phyloP scores from a whole-genome alignment of 2,888 invertebrate genomes.

The Nymphalis urticae region DNA sequence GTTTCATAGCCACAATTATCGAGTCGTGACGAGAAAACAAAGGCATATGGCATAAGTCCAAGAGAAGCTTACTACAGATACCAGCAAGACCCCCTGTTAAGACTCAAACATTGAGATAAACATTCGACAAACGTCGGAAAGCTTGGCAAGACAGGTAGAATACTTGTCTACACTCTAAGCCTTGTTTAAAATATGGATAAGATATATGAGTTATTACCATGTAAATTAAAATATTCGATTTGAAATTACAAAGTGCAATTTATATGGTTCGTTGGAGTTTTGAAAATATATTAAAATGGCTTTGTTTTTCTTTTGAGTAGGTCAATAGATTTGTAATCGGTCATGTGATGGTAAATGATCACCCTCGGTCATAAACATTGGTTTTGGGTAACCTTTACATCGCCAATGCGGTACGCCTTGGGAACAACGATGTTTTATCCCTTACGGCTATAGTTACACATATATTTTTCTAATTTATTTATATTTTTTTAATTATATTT shows the following conservation, averaged over 20 bases:
- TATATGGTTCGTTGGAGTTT: background rate
- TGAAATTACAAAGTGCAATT: background rate
- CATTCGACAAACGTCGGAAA: slow-evolving; percentile 1
- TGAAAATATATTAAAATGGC: too few species aligned
- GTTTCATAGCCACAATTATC: slow-evolving; percentile 14
- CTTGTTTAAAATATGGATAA: background rate
- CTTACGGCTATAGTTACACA: too few species aligned
- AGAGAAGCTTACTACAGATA: slow-evolving; percentile 16
- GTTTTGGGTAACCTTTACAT: too few species aligned
- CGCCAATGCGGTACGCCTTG: too few species aligned
- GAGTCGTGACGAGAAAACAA: slow-evolving; percentile 12
- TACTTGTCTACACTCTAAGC: slow-evolving; percentile 10
- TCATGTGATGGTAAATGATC: too few species aligned
- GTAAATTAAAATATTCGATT: background rate
- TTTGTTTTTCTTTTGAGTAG: too few species aligned
- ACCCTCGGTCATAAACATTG: too few species aligned
- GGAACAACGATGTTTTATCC: too few species aligned
- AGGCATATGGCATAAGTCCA: slow-evolving; percentile 22
- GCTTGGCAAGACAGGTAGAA: slow-evolving; percentile 12
- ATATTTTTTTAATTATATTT: too few species aligned
- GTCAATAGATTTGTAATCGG: too few species aligned
- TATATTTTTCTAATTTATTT: too few species aligned
- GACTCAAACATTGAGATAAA: slow-evolving; percentile 9
- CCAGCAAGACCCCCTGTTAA: slow-evolving; percentile 11
- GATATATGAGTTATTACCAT: background rate